Percentiles rank a stretch among this genome's conserved stretches.
Conservation (phyloP, 2,888 invertebrate genomes). For the Tanypteryx hageni region DNA sequence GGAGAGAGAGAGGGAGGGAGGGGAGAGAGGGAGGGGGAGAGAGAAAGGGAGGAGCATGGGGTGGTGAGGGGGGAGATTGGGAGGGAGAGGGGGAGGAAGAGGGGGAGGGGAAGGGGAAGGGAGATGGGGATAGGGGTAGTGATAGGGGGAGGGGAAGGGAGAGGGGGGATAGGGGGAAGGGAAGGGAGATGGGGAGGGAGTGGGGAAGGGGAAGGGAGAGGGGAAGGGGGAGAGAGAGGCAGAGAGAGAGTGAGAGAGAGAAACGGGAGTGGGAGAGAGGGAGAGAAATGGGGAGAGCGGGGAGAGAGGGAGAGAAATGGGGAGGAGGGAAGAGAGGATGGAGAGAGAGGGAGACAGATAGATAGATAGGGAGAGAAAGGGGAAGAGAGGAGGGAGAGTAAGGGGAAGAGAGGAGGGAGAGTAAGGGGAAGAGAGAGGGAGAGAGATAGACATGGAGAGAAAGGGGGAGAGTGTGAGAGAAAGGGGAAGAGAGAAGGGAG, state of each 20-base stretch:
- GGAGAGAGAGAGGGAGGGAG: too few relatives aligned
- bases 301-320: background rate
- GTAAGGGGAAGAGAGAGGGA: too few relatives aligned
- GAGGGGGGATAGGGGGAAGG: too few relatives aligned
- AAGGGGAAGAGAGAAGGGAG: background rate
- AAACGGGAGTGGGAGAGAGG: too few relatives aligned
- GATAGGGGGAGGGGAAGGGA: too few relatives aligned
- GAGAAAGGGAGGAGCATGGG: too few relatives aligned
- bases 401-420: background rate
- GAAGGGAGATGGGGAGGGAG: background rate
- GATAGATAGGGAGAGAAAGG: background rate
- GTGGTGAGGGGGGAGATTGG: background rate
- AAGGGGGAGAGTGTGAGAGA: background rate
- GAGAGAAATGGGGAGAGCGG: background rate
- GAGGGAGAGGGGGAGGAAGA: too few relatives aligned
- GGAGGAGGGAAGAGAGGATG: background rate
- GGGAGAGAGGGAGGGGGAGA: too few relatives aligned
- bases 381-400: background rate
- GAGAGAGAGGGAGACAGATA: background rate
- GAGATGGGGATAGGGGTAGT: background rate
- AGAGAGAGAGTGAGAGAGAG: background rate
- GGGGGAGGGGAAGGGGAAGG: too few relatives aligned
- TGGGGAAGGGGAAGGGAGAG: background rate
- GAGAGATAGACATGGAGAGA: too few relatives aligned
- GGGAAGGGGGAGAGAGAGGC: too few relatives aligned